Percentiles rank a stretch among this genome's conserved stretches.
Evolutionary conservation across 2,888 invertebrate species (phyloP).

Genomic region (Eupsilia transversa): DNA sequence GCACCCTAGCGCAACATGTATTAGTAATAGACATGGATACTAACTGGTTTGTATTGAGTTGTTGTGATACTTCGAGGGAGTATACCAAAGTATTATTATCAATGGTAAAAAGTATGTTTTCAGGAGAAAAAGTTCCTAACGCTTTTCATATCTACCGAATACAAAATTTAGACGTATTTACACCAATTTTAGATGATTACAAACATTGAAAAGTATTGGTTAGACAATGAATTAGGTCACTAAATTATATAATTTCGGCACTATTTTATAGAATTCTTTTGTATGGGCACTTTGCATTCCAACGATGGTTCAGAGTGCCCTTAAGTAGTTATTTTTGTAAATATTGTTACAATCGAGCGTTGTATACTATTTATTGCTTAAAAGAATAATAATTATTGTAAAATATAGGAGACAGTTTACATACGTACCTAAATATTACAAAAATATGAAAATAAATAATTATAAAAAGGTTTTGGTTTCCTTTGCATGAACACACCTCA

Average conservation of each 20-base stretch:
- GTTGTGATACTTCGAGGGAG: conserved; percentile 66
- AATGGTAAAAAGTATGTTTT: conserved; percentile 72
- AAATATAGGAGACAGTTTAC: conserved; percentile 78
- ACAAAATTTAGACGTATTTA: conserved; percentile 62
- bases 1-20: conserved; percentile 26
- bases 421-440: conserved; percentile 77
- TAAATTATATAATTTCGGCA: conserved; percentile 63
- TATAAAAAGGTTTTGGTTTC: conserved; percentile 37
- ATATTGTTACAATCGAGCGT: conserved; percentile 81
- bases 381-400: conserved; percentile 73
- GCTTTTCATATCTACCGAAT: conserved; percentile 62
- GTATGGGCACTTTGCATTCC: conserved; percentile 56
- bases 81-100: conserved; percentile 83
- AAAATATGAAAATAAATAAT: conserved; percentile 70
- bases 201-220: conserved; percentile 56
- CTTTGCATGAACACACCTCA: conserved; percentile 8
- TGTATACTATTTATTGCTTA: conserved; percentile 86
- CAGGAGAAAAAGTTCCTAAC: conserved; percentile 83
- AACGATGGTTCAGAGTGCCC: conserved; percentile 51
- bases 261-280: conserved; percentile 59
- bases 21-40: conserved; percentile 45
- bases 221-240: conserved; percentile 56
- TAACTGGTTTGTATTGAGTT: conserved; percentile 58
- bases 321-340: conserved; percentile 75
- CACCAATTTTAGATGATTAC: conserved; percentile 47